Evolutionary conservation across 1,140 invertebrate species (phyloP).

Genomic region (Spodoptera frugiperda): DNA sequence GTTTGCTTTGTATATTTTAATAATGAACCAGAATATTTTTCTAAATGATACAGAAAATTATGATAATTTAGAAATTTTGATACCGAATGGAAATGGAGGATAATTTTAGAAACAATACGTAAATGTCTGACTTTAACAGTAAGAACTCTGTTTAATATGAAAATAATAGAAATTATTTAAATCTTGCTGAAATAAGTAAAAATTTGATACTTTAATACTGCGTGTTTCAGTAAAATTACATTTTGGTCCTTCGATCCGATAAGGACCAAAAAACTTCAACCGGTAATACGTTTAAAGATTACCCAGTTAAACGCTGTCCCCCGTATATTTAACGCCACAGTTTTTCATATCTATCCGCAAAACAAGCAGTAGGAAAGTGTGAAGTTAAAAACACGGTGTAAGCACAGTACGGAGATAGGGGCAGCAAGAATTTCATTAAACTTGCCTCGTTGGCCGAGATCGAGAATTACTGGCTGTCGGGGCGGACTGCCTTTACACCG

Average conservation of each 20-base stretch:
- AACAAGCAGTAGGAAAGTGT: conserved; percentile 29
- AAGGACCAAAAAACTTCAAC: background rate
- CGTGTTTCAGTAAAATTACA: too few relatives aligned
- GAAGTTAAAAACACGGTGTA: conserved; percentile 45
- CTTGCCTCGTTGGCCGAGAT: conserved; percentile 58
- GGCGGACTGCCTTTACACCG: conserved; percentile 29
- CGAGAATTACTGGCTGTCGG: conserved; percentile 55
- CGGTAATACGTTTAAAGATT: background rate
- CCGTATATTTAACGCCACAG: conserved; percentile 4
- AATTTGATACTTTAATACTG: too few relatives aligned
- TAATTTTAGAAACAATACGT: too few relatives aligned
- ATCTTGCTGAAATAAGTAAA: too few relatives aligned
- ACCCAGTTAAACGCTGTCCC: background rate
- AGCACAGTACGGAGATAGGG: conserved; percentile 44
- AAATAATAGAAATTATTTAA: too few relatives aligned
- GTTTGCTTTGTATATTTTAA: too few relatives aligned
- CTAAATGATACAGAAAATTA: too few relatives aligned
- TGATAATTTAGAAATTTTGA: too few relatives aligned
- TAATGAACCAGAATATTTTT: too few relatives aligned
- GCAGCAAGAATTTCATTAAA: conserved; percentile 63
- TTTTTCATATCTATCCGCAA: conserved; percentile 37
- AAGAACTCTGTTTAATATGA: too few relatives aligned
- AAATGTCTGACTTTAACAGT: too few relatives aligned
- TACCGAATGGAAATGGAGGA: too few relatives aligned
- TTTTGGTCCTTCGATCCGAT: background rate